phyloP scores from a whole-genome alignment of 2,797 vertebrate species.

The Tachyglossus aculeatus region DNA sequence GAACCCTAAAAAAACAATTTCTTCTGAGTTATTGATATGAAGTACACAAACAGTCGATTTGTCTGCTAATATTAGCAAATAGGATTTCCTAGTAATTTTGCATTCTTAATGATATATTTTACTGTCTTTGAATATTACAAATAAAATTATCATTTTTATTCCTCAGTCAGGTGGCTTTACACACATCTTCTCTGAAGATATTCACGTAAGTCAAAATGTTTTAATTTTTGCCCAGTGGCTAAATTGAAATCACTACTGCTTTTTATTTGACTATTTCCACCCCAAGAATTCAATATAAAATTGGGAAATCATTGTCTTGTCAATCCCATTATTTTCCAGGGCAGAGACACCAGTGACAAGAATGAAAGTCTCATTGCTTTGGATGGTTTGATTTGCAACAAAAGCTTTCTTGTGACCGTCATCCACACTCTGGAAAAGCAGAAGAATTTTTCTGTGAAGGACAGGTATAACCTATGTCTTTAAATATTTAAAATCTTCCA shows the following conservation, averaged over 20 bases:
- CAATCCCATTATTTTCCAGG: conserved; percentile 66
- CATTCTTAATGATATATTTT: conserved; percentile 49
- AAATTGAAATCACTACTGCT: conserved; percentile 15
- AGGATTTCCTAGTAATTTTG: conserved; percentile 42
- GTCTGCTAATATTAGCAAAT: conserved; percentile 42
- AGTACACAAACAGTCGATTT: background rate
- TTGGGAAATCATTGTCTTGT: conserved; percentile 40
- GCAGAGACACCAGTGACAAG: conserved; percentile 73
- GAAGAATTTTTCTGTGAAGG: conserved; percentile 89
- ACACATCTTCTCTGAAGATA: conserved; percentile 79
- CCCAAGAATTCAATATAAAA: conserved; percentile 25
- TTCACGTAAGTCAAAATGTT: conserved; percentile 72
- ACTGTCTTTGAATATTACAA: conserved; percentile 44
- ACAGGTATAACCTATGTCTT: no score
- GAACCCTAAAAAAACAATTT: conserved; percentile 33
- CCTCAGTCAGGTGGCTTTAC: conserved; percentile 77
- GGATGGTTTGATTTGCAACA: conserved; percentile 86
- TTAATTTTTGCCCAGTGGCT: conserved; percentile 34
- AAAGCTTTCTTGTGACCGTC: conserved; percentile 88
- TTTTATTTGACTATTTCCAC: conserved; percentile 11
- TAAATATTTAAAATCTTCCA: no score
- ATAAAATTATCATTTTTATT: conserved; percentile 63
- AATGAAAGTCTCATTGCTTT: conserved; percentile 82
- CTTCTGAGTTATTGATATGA: background rate
- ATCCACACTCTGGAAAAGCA: conserved; percentile 93